These are phyloP conservation scores for Dendrophyllia cribrosa DNA, from an alignment of 64 coral and sea anemone genomes.

Conservation along the genomic window DNA sequence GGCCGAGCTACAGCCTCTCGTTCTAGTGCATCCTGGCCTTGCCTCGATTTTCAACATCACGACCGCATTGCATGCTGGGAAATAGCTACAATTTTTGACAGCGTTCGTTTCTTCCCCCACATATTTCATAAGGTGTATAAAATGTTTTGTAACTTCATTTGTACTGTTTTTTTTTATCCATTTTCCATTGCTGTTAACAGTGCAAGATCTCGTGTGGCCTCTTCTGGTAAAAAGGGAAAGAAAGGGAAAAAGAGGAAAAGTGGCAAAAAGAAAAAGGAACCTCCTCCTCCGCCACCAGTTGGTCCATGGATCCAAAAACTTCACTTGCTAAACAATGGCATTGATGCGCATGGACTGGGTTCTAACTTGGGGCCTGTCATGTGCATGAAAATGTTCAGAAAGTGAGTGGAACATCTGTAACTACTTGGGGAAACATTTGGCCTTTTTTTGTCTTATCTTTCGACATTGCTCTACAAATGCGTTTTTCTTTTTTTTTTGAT, in stretches of 20 bases:
- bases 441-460: not conserved
- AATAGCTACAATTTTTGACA: too few species aligned
- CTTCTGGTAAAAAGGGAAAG: slow-evolving; percentile 83
- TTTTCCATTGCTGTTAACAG: slow-evolving; percentile 31
- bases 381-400: slow-evolving; percentile 99
- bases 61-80: too few species aligned
- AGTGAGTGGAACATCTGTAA: slow-evolving; percentile 59
- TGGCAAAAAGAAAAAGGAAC: slow-evolving; percentile 92
- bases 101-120: too few species aligned
- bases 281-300: slow-evolving; percentile 87
- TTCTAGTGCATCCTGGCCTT: too few species aligned
- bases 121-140: not conserved
- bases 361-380: slow-evolving; percentile 91
- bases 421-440: too few species aligned
- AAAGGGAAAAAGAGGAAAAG: slow-evolving; percentile 89
- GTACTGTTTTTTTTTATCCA: not conserved
- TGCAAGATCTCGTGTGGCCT: slow-evolving; percentile 64
- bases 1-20: too few species aligned
- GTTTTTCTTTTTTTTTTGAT: not conserved
- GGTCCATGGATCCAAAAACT: slow-evolving; percentile 98
- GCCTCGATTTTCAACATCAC: too few species aligned
- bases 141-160: not conserved
- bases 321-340: slow-evolving; percentile 93
- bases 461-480: not conserved
- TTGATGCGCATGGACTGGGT: slow-evolving; percentile 85